Percentiles rank a stretch among this genome's conserved stretches.
Conservation (phyloP, 2,113 vertebrate genomes). For the Pteropus alecto region DNA sequence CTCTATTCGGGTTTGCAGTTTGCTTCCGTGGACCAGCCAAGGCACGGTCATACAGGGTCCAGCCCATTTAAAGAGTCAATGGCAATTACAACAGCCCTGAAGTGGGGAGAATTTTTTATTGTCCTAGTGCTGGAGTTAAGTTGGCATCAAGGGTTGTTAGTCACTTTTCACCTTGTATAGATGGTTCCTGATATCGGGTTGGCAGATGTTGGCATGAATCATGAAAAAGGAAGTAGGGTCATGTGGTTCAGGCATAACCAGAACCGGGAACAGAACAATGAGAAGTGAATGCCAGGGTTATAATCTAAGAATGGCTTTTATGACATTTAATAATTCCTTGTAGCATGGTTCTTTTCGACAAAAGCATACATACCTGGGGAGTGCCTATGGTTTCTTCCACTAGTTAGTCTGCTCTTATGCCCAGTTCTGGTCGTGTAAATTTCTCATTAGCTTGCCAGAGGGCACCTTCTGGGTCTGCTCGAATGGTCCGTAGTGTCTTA, state of each 20-base stretch:
- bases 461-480: background rate
- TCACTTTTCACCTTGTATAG: background rate
- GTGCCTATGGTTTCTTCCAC: background rate
- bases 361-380: background rate
- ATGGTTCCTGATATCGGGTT: background rate
- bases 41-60: fast-evolving
- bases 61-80: background rate
- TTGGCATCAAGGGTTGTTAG: background rate
- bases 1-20: background rate
- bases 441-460: background rate
- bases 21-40: background rate
- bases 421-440: background rate
- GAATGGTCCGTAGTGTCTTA: background rate
- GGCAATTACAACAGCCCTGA: background rate
- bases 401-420: background rate
- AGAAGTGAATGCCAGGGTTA: background rate
- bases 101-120: background rate
- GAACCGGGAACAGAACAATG: background rate
- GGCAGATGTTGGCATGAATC: background rate
- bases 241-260: background rate
- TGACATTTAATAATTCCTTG: background rate
- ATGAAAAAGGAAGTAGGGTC: background rate
- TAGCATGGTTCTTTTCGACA: background rate
- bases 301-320: background rate
- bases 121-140: background rate